These are phyloP conservation scores for Brachionus angularis DNA, from an alignment of 1,140 invertebrate genomes.

Conservation along the genomic window DNA sequence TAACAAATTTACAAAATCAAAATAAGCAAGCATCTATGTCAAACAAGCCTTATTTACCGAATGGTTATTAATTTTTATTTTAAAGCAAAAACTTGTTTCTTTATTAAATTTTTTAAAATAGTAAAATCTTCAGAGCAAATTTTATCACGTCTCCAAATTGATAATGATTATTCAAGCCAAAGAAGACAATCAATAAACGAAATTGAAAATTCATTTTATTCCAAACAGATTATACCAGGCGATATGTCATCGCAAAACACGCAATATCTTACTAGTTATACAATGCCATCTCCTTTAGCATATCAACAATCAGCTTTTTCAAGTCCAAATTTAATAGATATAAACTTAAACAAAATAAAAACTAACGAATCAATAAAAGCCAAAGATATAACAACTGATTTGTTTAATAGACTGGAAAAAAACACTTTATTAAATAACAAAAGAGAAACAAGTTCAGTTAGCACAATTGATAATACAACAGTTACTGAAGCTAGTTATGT, in stretches of 20 bases:
- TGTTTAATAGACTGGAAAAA: conserved; percentile 29
- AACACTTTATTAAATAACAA: conserved; percentile 14
- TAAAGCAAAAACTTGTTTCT: too few relatives aligned
- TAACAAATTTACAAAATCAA: conserved; percentile 10
- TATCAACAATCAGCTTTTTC: conserved; percentile 11
- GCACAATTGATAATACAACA: conserved; percentile 34
- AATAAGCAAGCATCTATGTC: too few relatives aligned
- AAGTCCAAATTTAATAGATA: neutral
- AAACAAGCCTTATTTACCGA: too few relatives aligned
- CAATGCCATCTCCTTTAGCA: neutral
- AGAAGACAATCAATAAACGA: too few relatives aligned
- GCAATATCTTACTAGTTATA: too few relatives aligned
- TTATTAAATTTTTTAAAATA: too few relatives aligned
- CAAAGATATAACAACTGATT: conserved; percentile 34
- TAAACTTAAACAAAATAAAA: neutral
- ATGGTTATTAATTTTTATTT: too few relatives aligned
- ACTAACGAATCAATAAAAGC: neutral
- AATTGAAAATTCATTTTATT: too few relatives aligned
- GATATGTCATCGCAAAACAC: neutral
- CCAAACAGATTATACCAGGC: conserved; percentile 10
- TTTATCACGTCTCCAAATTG: too few relatives aligned
- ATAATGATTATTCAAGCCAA: too few relatives aligned
- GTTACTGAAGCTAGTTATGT: conserved; percentile 36
- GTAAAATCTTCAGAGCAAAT: too few relatives aligned
- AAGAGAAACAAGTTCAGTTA: conserved; percentile 29